Conservation (phyloP, 2,113 vertebrate genomes). For the Cinclus cinclus region DNA sequence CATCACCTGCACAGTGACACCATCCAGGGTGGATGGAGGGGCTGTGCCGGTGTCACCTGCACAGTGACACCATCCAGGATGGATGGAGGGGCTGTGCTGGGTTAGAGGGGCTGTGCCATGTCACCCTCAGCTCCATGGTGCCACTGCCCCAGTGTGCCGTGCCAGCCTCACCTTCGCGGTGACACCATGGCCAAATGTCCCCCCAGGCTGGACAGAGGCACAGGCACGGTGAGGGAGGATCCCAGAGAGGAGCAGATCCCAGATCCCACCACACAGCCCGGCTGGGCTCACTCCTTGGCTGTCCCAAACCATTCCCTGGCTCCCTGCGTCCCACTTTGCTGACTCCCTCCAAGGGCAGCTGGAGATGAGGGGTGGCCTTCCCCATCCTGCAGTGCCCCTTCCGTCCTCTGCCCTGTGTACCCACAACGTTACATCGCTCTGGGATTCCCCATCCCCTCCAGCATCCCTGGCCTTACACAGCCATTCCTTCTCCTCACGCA, state of each 20-base stretch:
- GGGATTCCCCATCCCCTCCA: background rate
- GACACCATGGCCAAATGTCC: background rate
- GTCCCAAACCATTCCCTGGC: fast-evolving
- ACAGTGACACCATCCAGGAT: fast-evolving
- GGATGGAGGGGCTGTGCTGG: background rate
- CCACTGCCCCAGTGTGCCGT: background rate
- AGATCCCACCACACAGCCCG: background rate
- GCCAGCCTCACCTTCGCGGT: background rate
- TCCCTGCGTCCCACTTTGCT: background rate
- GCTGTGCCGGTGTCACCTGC: background rate
- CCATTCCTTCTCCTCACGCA: fast-evolving
- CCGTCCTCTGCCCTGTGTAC: background rate
- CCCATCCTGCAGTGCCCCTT: background rate
- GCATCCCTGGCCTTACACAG: background rate
- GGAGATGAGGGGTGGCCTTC: background rate
- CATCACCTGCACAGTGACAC: background rate
- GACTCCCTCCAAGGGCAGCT: background rate
- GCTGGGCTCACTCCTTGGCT: background rate
- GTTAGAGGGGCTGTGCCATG: background rate
- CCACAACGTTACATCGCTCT: fast-evolving
- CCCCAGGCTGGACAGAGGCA: background rate
- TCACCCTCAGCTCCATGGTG: background rate
- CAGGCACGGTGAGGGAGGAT: fast-evolving
- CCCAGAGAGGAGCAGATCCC: background rate
- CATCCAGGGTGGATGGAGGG: background rate